Percentiles rank a stretch among this genome's conserved stretches.
Evolutionary conservation across 2,888 invertebrate genomes (phyloP).

Genomic region (Lacanobia wlatinum): DNA sequence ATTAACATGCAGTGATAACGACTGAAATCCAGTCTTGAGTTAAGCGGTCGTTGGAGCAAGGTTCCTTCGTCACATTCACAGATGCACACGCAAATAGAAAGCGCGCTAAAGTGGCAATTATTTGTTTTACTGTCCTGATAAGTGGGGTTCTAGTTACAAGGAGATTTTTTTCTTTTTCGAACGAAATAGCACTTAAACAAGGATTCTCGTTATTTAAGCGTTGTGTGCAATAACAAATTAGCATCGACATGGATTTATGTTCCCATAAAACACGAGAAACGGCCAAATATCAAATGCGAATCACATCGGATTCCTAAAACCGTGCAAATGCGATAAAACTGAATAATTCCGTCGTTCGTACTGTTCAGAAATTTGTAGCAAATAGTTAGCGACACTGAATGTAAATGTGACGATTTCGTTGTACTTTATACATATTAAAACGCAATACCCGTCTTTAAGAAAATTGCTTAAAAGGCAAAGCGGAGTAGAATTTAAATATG

Average conservation of each 20-base stretch:
- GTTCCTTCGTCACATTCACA: conserved; percentile 13
- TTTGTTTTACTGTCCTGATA: conserved; percentile 42
- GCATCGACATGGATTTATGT: conserved; percentile 47
- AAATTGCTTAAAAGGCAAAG: conserved; percentile 67
- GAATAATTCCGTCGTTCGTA: conserved; percentile 52
- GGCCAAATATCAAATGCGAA: conserved; percentile 61
- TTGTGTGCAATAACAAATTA: conserved; percentile 34
- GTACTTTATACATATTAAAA: conserved; percentile 71
- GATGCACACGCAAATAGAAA: conserved; percentile 53
- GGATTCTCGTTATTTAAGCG: conserved; percentile 12
- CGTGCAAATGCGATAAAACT: conserved; percentile 59
- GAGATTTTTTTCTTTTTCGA: neutral
- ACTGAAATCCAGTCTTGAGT: conserved; percentile 23
- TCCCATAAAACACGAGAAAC: conserved; percentile 54
- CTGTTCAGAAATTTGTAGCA: conserved; percentile 66
- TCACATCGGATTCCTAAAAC: conserved; percentile 69
- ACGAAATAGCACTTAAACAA: conserved; percentile 4
- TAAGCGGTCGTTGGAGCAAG: conserved; percentile 7
- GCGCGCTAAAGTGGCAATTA: conserved; percentile 57
- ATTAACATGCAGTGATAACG: conserved; percentile 20
- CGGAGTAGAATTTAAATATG: conserved; percentile 57
- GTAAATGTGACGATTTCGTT: conserved; percentile 70
- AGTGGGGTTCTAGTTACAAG: conserved; percentile 26
- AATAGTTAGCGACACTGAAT: conserved; percentile 68
- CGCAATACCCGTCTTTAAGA: conserved; percentile 63